Conservation (phyloP, 2,888 invertebrate genomes). For the Diabrotica balteata region DNA sequence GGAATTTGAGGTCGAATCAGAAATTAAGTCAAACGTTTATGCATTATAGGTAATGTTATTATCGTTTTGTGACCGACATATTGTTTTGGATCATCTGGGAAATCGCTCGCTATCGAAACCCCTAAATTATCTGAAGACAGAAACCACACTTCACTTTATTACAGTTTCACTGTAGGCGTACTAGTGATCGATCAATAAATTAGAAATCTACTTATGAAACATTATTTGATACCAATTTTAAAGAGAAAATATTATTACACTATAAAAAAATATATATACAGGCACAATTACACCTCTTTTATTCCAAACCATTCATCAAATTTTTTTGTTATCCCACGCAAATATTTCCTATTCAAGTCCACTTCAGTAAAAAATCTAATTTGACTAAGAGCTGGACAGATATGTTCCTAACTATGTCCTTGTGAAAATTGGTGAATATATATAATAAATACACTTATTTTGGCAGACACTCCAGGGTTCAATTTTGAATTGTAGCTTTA, state of each 20-base stretch:
- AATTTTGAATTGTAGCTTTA: not conserved
- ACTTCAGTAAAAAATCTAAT: slow-evolving; percentile 19
- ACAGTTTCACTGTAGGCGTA: no score
- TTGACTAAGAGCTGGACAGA: slow-evolving; percentile 22
- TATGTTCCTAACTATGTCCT: slow-evolving; percentile 12
- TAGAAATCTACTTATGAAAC: not conserved
- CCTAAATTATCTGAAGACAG: no score
- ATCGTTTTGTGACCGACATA: no score
- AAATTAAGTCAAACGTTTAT: no score
- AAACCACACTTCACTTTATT: no score
- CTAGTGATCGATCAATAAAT: no score
- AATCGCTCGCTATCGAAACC: no score
- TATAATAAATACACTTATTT: not conserved
- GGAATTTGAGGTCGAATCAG: no score
- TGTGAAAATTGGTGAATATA: not conserved
- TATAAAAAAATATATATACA: slow-evolving; percentile 9
- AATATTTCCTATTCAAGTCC: slow-evolving; percentile 12
- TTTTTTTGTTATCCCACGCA: slow-evolving; percentile 2
- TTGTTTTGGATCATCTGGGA: no score
- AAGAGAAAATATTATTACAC: slow-evolving; percentile 1
- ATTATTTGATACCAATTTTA: not conserved
- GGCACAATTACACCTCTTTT: slow-evolving; percentile 15
- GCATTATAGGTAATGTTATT: no score
- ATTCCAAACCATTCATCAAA: not conserved
- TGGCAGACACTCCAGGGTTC: not conserved